Base-by-base conservation (phyloP, 1,140 invertebrate species). In the Sminthurinus signatus region DNA sequence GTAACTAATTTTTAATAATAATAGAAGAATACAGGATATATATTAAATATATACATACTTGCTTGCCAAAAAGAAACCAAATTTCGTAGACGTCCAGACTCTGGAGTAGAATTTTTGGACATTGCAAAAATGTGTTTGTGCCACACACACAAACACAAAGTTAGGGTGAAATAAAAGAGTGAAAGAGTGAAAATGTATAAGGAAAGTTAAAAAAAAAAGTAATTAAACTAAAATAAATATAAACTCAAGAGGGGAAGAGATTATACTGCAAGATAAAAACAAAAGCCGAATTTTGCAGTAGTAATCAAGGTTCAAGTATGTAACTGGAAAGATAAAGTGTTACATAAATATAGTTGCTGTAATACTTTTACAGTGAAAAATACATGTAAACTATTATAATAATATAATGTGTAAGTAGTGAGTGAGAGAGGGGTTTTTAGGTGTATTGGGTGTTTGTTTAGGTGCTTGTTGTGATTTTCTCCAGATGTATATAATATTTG, bases 21-120 rank as follows among this genome's bases (percentile, higher is more conserved):
- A n/a, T n/a, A n/a, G n/a, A n/a, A n/a, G n/a, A n/a, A n/a, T n/a
- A n/a, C n/a, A n/a, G n/a, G n/a, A n/a, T n/a, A n/a, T n/a, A n/a
- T n/a, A n/a, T 23, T 12, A 57, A 57, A 63, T 57, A 17, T 14
- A 61, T 25, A 70, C 65, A 43, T 70, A 70, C 69, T 70, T 70
- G 69, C 51, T 67, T 67, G 51, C 69, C 69, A 70, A 65, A 70
- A 70, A 67, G n/a, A n/a, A n/a, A n/a, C n/a, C n/a, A n/a, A n/a
- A n/a, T 62, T 70, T 23, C 65, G 39, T 28, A 70, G 69, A 43
- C 62, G 57, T 28, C 65, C 62, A 58, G 67, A 70, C 14, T 65
- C 69, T 25, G 69, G 62, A 51, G 65, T 63, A 39, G 69, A 58
- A 60, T 54, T 68, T n/a, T 55, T 50, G 21, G 46, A 19, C 15